phyloP scores from a whole-genome alignment of 1,140 invertebrate genomes.

The Gonioctena quinquepunctata region DNA sequence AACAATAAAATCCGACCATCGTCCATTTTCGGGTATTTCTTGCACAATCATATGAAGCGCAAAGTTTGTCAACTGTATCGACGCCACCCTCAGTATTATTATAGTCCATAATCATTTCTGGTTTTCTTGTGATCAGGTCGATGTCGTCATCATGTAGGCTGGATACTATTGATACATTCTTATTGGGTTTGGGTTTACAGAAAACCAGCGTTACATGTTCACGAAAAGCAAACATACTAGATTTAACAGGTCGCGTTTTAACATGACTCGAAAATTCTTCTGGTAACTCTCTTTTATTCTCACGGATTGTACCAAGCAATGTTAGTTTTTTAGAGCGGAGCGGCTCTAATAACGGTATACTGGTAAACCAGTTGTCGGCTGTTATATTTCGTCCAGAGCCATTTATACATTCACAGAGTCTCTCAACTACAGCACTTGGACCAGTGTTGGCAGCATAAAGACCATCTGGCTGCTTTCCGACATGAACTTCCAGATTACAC shows the following conservation, averaged over 20 bases:
- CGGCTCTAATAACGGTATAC: slow-evolving; percentile 4
- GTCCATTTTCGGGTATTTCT: background rate
- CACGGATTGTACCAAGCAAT: slow-evolving; percentile 26
- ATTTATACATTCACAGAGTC: background rate
- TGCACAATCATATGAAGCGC: background rate
- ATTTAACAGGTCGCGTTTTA: slow-evolving; percentile 8
- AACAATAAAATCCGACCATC: background rate
- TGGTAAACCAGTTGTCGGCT: slow-evolving; percentile 33
- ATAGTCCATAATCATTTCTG: slow-evolving; percentile 49
- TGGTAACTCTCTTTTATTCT: slow-evolving; percentile 52
- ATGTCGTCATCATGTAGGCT: slow-evolving; percentile 39
- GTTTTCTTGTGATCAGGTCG: slow-evolving; percentile 37
- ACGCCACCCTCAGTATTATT: background rate
- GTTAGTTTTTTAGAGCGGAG: background rate
- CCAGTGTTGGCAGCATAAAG: too few relatives aligned
- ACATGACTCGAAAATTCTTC: slow-evolving; percentile 32
- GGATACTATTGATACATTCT: slow-evolving; percentile 38
- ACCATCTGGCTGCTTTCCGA: too few relatives aligned
- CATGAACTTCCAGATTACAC: too few relatives aligned
- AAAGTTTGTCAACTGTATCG: background rate
- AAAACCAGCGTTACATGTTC: background rate
- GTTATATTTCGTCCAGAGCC: slow-evolving; percentile 24
- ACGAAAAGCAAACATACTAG: slow-evolving; percentile 35
- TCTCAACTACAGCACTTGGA: slow-evolving; percentile 45
- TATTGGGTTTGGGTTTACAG: slow-evolving; percentile 43